Percentiles rank a stretch among this genome's conserved stretches.
These are phyloP conservation scores for Drosophila meridionalis DNA, from an alignment of 2,888 invertebrate species.

Conservation along the genomic window DNA sequence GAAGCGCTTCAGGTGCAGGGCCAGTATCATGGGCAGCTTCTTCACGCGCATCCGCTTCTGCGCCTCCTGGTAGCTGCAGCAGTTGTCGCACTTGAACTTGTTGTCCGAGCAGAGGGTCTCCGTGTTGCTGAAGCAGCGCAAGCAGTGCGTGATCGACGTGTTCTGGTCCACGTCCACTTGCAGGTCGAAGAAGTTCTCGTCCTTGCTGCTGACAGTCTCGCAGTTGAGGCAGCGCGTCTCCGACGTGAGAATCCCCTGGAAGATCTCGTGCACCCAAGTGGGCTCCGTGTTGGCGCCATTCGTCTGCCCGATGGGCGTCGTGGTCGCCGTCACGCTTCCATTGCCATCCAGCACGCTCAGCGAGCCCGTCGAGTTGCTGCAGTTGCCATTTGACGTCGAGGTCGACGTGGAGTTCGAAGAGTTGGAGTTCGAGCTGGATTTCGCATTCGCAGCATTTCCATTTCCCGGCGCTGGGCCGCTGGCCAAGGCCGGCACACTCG, in stretches of 20 bases:
- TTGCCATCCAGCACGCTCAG: slow-evolving; percentile 67
- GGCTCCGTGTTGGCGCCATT: slow-evolving; percentile 89
- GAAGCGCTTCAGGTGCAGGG: slow-evolving; percentile 98
- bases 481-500: slow-evolving; percentile 13
- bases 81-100: slow-evolving; percentile 99
- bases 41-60: slow-evolving; percentile 99
- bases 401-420: slow-evolving; percentile 78
- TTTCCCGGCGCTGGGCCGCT: slow-evolving; percentile 8
- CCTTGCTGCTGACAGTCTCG: slow-evolving; percentile 99
- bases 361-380: slow-evolving; percentile 80
- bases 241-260: slow-evolving; percentile 99
- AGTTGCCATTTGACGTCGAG: slow-evolving; percentile 76
- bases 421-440: slow-evolving; percentile 67
- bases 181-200: slow-evolving; percentile 99
- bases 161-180: slow-evolving; percentile 99
- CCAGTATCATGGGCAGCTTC: slow-evolving; percentile 98
- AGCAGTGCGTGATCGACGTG: slow-evolving; percentile 99
- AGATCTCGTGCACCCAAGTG: slow-evolving; percentile 99
- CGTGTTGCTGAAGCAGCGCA: slow-evolving; percentile 98
- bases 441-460: slow-evolving; percentile 43
- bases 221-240: slow-evolving; percentile 99
- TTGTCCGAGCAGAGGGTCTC: slow-evolving; percentile 99
- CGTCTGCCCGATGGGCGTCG: slow-evolving; percentile 70
- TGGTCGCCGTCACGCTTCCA: slow-evolving; percentile 63
- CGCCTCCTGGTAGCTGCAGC: slow-evolving; percentile 99